Percentiles rank a stretch among this genome's conserved stretches.
Evolutionary conservation across 2,888 invertebrate species (phyloP).

Genomic region (Heterodera filipjevi): DNA sequence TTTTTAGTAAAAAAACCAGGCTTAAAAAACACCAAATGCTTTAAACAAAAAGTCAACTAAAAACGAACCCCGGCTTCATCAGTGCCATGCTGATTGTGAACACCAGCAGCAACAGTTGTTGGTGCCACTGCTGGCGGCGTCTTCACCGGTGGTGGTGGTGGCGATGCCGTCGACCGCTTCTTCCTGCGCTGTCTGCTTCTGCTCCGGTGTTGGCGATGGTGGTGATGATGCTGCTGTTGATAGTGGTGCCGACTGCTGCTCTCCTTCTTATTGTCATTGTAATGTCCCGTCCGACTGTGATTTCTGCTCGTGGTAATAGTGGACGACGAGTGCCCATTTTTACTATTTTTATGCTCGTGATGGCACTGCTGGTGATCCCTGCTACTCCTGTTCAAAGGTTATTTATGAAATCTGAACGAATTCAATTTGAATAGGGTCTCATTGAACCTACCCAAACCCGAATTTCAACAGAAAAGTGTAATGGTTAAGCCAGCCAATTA

Average conservation of each 20-base stretch:
- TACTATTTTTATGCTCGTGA: not conserved
- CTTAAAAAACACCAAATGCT: not conserved
- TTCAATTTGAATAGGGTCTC: no score
- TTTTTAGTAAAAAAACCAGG: no score
- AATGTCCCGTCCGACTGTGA: not conserved
- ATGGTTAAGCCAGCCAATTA: no score
- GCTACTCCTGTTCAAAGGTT: not conserved
- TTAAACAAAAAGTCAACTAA: not conserved
- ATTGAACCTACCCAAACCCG: no score
- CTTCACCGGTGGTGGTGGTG: not conserved
- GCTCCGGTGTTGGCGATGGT: not conserved
- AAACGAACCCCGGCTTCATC: not conserved
- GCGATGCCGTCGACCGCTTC: not conserved
- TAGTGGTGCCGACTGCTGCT: not conserved
- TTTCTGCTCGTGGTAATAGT: not conserved
- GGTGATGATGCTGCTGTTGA: not conserved
- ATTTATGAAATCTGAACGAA: not conserved
- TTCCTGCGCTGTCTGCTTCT: not conserved
- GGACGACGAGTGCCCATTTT: not conserved
- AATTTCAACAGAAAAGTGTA: no score
- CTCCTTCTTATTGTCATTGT: not conserved
- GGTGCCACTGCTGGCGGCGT: constrained; percentile 4
- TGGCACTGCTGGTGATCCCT: not conserved
- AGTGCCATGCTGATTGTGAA: not conserved
- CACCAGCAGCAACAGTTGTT: not conserved